These are phyloP conservation scores for Philonicus albiceps DNA, from an alignment of 2,888 invertebrate species.

Conservation along the genomic window DNA sequence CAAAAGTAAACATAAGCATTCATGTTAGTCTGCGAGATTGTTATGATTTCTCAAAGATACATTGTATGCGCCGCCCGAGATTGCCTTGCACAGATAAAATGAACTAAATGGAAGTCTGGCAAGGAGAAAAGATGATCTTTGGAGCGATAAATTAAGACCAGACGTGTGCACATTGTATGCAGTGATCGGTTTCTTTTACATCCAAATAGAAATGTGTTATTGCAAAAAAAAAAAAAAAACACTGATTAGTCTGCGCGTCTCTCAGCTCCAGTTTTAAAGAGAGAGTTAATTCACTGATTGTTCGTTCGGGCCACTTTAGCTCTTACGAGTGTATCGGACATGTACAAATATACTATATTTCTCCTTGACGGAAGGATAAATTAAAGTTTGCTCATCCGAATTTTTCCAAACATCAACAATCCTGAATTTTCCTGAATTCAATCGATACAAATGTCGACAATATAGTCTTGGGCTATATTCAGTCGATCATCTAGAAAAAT, in stretches of 20 bases:
- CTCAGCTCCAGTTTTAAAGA: background rate
- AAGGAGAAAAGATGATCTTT: background rate
- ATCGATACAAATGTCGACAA: too few species aligned
- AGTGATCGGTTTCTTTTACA: background rate
- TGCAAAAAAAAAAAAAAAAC: background rate
- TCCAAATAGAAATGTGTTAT: background rate
- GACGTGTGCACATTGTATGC: background rate
- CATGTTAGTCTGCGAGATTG: background rate
- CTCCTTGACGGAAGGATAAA: background rate
- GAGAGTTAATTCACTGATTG: background rate
- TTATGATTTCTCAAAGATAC: background rate
- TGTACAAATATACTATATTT: background rate
- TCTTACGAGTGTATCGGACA: background rate
- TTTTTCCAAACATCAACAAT: too few species aligned
- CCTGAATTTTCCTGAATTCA: too few species aligned
- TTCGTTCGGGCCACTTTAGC: background rate
- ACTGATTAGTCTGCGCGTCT: background rate
- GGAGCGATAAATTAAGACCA: background rate
- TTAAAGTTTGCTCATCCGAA: background rate
- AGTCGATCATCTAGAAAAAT: too few species aligned
- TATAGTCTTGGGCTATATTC: too few species aligned
- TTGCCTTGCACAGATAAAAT: background rate
- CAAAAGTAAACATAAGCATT: conserved; percentile 18
- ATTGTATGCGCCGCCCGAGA: background rate
- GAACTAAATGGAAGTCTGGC: background rate